Evolutionary conservation across 1,140 invertebrate genomes (phyloP).

Genomic region (Drosophila obscura): DNA sequence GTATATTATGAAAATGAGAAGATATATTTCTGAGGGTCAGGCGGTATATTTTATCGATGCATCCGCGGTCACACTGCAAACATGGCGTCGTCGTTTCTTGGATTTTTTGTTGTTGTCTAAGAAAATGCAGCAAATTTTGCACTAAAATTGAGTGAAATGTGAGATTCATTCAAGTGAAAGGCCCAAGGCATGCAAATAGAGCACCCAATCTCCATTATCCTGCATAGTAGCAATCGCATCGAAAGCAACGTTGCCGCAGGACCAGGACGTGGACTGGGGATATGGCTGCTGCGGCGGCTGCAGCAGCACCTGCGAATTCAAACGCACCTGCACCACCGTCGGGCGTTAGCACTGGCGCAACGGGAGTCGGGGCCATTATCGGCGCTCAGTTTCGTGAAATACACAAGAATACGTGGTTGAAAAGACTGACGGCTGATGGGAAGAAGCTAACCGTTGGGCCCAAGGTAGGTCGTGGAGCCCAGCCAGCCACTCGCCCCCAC

Average conservation of each 20-base stretch:
- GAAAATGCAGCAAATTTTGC: slow-evolving; percentile 40
- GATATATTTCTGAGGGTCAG: no score
- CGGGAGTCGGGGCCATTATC: slow-evolving; percentile 19
- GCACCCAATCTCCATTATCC: slow-evolving; percentile 13
- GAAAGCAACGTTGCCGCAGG: slow-evolving; percentile 5
- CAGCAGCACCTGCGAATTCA: slow-evolving; percentile 47
- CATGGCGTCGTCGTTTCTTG: slow-evolving; percentile 63
- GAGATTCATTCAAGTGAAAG: slow-evolving; percentile 33
- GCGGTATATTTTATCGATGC: no score
- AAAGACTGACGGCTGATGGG: slow-evolving; percentile 86
- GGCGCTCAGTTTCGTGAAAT: slow-evolving; percentile 87
- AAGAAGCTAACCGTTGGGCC: slow-evolving; percentile 84
- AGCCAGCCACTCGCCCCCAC: not conserved
- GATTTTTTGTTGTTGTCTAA: slow-evolving; percentile 45
- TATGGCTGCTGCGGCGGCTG: slow-evolving; percentile 64
- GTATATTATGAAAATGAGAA: no score
- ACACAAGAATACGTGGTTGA: slow-evolving; percentile 90
- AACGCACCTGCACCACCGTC: slow-evolving; percentile 54
- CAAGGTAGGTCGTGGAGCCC: slow-evolving; percentile 52
- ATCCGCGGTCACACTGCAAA: slow-evolving; percentile 31
- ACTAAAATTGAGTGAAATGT: slow-evolving; percentile 54
- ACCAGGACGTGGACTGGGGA: slow-evolving; percentile 1
- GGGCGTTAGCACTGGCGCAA: slow-evolving; percentile 41
- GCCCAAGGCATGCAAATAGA: slow-evolving; percentile 41
- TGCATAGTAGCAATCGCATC: slow-evolving; percentile 36